A percentile compares a stretch with the other conserved stretches of the same genome.
Evolutionary conservation across 2,113 vertebrate genomes (phyloP).

Genomic region (Danionella cerebrum): DNA sequence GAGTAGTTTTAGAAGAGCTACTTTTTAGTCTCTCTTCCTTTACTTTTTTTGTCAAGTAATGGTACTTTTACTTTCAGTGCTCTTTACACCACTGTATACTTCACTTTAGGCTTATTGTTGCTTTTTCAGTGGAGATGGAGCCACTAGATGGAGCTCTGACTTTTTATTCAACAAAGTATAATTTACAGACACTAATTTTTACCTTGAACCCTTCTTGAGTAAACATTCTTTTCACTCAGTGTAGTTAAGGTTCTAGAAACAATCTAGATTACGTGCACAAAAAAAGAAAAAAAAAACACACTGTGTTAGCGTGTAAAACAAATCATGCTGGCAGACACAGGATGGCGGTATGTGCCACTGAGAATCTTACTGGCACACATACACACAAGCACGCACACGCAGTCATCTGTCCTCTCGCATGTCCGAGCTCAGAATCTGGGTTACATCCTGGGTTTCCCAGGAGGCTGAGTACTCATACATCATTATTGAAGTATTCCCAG

Average conservation of each 20-base stretch:
- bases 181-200: too few relatives aligned
- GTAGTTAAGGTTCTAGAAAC: too few relatives aligned
- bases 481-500: conserved; percentile 38
- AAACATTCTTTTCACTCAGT: too few relatives aligned
- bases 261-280: background rate
- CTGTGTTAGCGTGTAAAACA: background rate
- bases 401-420: background rate
- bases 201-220: background rate
- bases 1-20: too few relatives aligned
- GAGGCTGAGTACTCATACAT: conserved; percentile 35
- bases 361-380: background rate
- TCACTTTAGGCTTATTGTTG: too few relatives aligned
- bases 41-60: too few relatives aligned
- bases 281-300: too few relatives aligned
- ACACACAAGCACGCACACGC: background rate
- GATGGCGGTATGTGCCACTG: background rate
- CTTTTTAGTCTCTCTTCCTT: background rate
- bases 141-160: too few relatives aligned
- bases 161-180: too few relatives aligned
- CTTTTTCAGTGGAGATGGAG: too few relatives aligned
- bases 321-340: background rate
- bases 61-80: too few relatives aligned
- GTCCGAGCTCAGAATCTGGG: conserved; percentile 33
- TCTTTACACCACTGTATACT: too few relatives aligned
- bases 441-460: conserved; percentile 29